phyloP scores from a whole-genome alignment of 2,888 invertebrate genomes.

The Blastobasis adustella region DNA sequence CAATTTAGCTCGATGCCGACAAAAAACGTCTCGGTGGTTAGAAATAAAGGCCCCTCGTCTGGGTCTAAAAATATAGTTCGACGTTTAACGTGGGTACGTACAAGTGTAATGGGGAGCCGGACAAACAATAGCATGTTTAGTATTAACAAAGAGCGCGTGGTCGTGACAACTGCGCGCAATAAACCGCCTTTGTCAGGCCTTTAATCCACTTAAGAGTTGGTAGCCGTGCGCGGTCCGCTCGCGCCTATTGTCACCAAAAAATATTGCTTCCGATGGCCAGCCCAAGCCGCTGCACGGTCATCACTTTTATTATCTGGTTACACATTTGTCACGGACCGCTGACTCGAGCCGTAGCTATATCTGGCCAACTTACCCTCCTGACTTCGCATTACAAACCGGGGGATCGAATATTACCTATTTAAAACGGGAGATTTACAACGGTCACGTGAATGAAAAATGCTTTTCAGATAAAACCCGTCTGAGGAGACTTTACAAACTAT shows the following conservation, averaged over 20 bases:
- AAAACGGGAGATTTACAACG: too few relatives aligned
- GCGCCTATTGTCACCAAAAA: constrained; percentile 39
- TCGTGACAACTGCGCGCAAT: constrained; percentile 42
- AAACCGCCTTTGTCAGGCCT: constrained; percentile 55
- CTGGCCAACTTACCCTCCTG: too few relatives aligned
- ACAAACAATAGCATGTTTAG: constrained; percentile 41
- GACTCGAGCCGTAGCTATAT: too few relatives aligned
- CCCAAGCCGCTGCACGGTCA: constrained; percentile 5
- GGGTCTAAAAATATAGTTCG: constrained; percentile 18
- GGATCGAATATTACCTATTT: too few relatives aligned
- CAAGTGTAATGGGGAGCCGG: constrained; percentile 14
- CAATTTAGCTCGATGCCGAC: constrained; percentile 30
- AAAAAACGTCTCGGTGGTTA: constrained; percentile 23
- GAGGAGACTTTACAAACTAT: too few relatives aligned
- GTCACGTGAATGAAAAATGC: too few relatives aligned
- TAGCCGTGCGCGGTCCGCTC: constrained; percentile 38
- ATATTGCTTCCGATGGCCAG: constrained; percentile 42
- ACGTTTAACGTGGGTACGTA: too few relatives aligned
- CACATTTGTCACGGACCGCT: not conserved
- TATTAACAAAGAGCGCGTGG: constrained; percentile 41
- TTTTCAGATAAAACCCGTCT: too few relatives aligned
- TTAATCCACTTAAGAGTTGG: constrained; percentile 64
- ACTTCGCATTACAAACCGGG: too few relatives aligned
- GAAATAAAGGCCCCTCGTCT: constrained; percentile 17
- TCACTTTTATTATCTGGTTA: constrained; percentile 6